These are phyloP conservation scores for Tenthredo livida DNA, from an alignment of 2,888 invertebrate genomes.

Conservation along the genomic window DNA sequence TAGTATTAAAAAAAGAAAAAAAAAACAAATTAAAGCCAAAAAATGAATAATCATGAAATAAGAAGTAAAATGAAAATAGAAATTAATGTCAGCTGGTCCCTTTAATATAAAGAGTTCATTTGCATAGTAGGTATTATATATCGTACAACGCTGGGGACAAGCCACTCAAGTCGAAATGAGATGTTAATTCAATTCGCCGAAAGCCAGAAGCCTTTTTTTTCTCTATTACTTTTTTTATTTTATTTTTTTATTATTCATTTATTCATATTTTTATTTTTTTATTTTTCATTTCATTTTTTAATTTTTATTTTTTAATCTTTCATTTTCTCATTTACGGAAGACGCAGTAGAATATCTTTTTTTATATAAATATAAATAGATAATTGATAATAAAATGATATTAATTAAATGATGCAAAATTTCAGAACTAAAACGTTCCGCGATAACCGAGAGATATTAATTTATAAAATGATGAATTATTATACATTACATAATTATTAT, in stretches of 20 bases:
- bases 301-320: neutral
- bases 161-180: neutral
- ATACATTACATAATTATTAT: neutral
- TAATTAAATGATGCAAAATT: neutral
- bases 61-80: neutral
- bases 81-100: constrained; percentile 9
- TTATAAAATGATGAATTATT: neutral
- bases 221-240: neutral
- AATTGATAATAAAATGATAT: neutral
- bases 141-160: neutral
- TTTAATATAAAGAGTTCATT: constrained; percentile 20
- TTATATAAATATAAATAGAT: neutral
- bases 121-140: constrained; percentile 6
- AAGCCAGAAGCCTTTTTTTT: neutral
- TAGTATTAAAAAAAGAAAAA: neutral
- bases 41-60: neutral
- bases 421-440: constrained; percentile 17
- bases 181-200: neutral
- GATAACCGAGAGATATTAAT: neutral
- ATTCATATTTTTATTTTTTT: neutral
- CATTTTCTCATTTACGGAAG: neutral
- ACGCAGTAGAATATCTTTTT: neutral
- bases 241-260: neutral
- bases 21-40: neutral
- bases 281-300: neutral